phyloP scores from a whole-genome alignment of 2,797 vertebrate species.

The Tadarida brasiliensis region DNA sequence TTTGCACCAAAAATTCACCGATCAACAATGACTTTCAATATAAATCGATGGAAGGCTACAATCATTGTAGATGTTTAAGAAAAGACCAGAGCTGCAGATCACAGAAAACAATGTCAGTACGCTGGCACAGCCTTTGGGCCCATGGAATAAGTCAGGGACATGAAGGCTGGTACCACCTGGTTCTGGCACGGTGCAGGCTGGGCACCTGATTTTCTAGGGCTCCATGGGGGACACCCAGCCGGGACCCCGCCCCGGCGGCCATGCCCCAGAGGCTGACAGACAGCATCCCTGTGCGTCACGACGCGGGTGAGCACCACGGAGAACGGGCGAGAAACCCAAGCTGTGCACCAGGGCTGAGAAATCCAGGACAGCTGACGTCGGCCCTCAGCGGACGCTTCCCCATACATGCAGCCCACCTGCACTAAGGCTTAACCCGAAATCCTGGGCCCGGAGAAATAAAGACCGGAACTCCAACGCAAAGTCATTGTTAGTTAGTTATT shows the following conservation, averaged over 20 bases:
- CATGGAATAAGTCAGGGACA: background rate
- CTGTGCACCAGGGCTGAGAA: no score
- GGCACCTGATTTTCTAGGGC: fast-evolving
- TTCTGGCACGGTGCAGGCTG: background rate
- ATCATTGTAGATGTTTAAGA: fast-evolving
- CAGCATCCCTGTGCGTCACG: fast-evolving
- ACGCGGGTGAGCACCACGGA: fast-evolving
- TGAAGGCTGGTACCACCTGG: background rate
- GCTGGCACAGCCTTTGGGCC: no score
- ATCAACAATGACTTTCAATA: background rate
- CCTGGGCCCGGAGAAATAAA: no score
- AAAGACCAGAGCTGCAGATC: fast-evolving
- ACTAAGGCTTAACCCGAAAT: no score
- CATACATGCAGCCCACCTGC: no score
- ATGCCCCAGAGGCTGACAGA: background rate
- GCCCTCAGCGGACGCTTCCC: no score
- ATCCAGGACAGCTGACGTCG: no score
- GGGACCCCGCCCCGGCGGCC: fast-evolving
- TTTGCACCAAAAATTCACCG: no score
- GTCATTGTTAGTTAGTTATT: no score
- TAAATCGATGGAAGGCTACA: fast-evolving
- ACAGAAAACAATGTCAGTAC: fast-evolving
- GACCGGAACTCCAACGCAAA: no score
- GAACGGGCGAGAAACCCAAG: no score
- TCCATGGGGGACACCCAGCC: fast-evolving